Percentiles rank a stretch among this genome's conserved stretches.
Conservation (phyloP, 92 coral and sea anemone species). For the Zoanthus sansibaricus region DNA sequence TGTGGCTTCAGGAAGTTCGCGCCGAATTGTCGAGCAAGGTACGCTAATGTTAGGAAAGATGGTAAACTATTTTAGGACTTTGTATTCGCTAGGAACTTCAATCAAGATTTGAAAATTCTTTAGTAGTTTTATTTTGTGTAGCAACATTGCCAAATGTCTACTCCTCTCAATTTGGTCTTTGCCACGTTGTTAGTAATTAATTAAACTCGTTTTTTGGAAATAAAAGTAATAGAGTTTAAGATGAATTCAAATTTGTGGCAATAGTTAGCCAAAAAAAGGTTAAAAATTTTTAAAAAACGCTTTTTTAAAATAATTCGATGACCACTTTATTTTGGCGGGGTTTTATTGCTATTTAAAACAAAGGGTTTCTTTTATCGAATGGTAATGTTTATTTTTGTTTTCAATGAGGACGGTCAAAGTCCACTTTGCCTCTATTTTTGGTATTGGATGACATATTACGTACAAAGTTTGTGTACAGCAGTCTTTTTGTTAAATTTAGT, state of each 20-base stretch:
- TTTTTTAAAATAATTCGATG: not conserved
- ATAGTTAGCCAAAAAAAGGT: not conserved
- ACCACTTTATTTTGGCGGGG: not conserved
- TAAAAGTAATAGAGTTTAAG: not conserved
- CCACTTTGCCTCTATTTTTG: not conserved
- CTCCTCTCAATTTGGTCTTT: not conserved
- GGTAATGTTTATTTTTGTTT: not conserved
- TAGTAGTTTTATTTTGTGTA: not conserved
- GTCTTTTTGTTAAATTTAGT: not conserved
- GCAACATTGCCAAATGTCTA: not conserved
- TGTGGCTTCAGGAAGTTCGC: conserved; percentile 98
- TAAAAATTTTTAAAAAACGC: not conserved
- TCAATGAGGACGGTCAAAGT: conserved; percentile 8
- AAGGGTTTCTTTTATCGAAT: not conserved
- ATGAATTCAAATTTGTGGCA: not conserved
- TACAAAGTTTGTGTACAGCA: not conserved
- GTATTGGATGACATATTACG: not conserved
- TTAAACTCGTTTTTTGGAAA: not conserved
- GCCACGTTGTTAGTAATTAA: conserved; percentile 35
- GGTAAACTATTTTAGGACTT: not conserved
- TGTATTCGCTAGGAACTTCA: not conserved
- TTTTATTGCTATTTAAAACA: not conserved
- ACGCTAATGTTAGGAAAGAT: not conserved
- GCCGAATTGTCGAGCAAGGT: conserved; percentile 93
- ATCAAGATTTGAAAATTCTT: not conserved